A percentile compares a stretch with the other conserved stretches of the same genome.
Conservation (phyloP, 2,888 invertebrate species). For the Eurytoma adleriae region DNA sequence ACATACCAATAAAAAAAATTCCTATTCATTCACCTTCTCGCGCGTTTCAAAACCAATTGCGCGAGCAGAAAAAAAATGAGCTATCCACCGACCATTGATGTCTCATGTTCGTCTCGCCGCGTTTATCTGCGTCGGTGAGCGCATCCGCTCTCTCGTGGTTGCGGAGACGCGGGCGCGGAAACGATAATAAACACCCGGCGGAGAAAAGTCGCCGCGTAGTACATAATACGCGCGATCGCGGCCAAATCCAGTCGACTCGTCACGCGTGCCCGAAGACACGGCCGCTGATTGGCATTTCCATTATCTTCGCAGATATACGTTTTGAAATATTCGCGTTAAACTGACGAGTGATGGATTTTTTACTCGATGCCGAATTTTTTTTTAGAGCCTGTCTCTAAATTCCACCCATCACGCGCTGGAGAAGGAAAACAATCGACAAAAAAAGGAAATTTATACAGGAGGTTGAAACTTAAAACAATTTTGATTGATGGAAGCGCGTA, state of each 20-base stretch:
- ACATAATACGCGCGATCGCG: neutral
- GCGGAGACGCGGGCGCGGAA: neutral
- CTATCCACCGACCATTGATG: too few relatives aligned
- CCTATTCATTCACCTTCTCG: too few relatives aligned
- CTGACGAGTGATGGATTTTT: too few relatives aligned
- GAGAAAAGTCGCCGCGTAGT: neutral
- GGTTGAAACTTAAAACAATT: too few relatives aligned
- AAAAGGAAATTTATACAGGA: too few relatives aligned
- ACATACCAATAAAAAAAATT: too few relatives aligned
- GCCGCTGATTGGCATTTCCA: conserved; percentile 28
- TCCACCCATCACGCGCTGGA: too few relatives aligned
- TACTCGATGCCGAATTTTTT: neutral
- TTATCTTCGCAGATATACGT: neutral
- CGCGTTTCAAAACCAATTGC: too few relatives aligned
- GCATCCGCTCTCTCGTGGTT: neutral
- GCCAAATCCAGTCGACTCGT: conserved; percentile 11
- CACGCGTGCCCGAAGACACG: neutral
- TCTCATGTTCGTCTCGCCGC: neutral
- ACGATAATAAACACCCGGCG: conserved; percentile 13
- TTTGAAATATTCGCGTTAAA: too few relatives aligned
- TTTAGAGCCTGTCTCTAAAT: neutral
- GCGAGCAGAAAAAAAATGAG: too few relatives aligned
- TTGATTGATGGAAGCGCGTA: too few relatives aligned
- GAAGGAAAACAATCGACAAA: neutral
- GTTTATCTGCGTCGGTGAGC: conserved; percentile 2